Base-by-base conservation (phyloP, 1,140 invertebrate species). In the Penaeus japonicus region DNA sequence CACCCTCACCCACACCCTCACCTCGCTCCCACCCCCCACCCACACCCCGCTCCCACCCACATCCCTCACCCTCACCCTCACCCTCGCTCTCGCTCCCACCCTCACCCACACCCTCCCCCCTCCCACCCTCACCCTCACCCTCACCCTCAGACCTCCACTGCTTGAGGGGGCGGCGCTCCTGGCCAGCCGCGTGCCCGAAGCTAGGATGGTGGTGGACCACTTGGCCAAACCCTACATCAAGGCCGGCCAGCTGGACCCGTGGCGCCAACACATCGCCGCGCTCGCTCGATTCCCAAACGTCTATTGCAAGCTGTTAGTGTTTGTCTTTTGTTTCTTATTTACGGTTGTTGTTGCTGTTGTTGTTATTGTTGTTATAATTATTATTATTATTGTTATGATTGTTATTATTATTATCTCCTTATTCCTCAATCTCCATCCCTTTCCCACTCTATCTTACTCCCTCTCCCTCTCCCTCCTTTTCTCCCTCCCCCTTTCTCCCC, bases 181-280 rank as follows among this genome's bases (percentile, higher is more conserved):
- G 57, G 81, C 32, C 20, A 59, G 81, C 30, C 55, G 59, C 32
- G 55, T 62, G 20, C 53, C 81, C 1, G 81, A 54, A 22, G 30
- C 55, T 20, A 83, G 24, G 55, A n/a, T 83, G 30, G 81, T 83
- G 1, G 81, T 83, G 20, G 81, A 83, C 2, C 81, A 83, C 35
- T 35, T 83, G 57, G 81, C 81, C 7, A 83, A 83, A 59, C 81
- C 81, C 24, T 65, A 83, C 81, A 83, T 83, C 22, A 35, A 55
- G 39, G 59, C 4, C 1, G 32, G 81, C 2, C 59, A 62, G 32
- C 32, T 83, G 18, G 81, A 83, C 35, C 81, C 81, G 1, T 83
- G 81, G 81, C 59, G 55, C 15, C 24, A 83, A 7, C 35, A 83
- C 20, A 83, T 83, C 18, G 22, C 81, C 24, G 59, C 27, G 1